Conservation (phyloP, 1,140 invertebrate genomes). For the Centruroides sculpturatus region DNA sequence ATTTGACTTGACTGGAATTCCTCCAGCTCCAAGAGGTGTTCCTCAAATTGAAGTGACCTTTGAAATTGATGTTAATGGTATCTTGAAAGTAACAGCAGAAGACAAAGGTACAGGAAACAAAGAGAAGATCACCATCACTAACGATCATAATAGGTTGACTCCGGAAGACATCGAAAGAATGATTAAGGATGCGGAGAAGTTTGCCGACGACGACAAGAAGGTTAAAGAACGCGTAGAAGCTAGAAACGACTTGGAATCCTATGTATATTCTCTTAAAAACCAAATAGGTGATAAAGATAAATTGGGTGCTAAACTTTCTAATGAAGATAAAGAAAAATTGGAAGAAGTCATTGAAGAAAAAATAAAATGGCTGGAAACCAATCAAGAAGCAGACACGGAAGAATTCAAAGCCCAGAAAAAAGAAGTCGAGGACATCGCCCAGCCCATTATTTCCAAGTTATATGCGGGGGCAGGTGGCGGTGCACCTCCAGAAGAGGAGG, state of each 20-base stretch:
- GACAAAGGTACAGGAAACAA: slow-evolving; percentile 97
- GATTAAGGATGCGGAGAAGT: slow-evolving; percentile 97
- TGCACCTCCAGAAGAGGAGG: slow-evolving; percentile 54
- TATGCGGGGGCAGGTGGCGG: slow-evolving; percentile 66
- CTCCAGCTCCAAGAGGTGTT: slow-evolving; percentile 90
- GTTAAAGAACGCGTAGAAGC: slow-evolving; percentile 93
- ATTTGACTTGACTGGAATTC: slow-evolving; percentile 96
- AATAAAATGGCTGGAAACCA: slow-evolving; percentile 96
- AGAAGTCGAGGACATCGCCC: slow-evolving; percentile 83
- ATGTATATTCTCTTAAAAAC: slow-evolving; percentile 96
- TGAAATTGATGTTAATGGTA: slow-evolving; percentile 98
- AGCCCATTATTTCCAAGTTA: slow-evolving; percentile 94
- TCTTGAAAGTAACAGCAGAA: slow-evolving; percentile 84
- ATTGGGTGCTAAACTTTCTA: slow-evolving; percentile 77
- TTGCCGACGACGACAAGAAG: slow-evolving; percentile 96
- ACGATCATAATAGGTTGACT: slow-evolving; percentile 90
- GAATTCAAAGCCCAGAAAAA: slow-evolving; percentile 97
- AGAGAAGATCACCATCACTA: slow-evolving; percentile 97
- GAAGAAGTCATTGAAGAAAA: slow-evolving; percentile 87
- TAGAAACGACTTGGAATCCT: slow-evolving; percentile 75
- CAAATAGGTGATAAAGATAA: slow-evolving; percentile 97
- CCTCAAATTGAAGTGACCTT: slow-evolving; percentile 79
- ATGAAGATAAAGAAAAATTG: slow-evolving; percentile 89
- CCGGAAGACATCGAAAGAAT: slow-evolving; percentile 97
- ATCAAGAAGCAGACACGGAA: slow-evolving; percentile 83